Conservation (phyloP, 2,888 invertebrate species). For the Brassicogethes aeneus region DNA sequence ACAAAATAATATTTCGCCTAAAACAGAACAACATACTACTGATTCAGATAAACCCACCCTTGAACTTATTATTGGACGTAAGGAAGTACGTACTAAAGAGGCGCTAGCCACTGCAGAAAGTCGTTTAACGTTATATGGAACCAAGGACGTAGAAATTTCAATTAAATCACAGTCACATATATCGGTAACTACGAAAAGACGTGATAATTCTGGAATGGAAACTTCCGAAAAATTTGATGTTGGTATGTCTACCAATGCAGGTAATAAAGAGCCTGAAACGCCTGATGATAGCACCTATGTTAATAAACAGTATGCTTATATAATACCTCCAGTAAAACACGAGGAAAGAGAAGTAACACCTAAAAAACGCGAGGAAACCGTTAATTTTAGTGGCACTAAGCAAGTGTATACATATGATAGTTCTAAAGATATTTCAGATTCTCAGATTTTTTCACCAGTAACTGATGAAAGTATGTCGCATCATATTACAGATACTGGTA, state of each 20-base stretch:
- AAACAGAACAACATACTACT: constrained; percentile 14
- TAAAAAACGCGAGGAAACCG: constrained; percentile 43
- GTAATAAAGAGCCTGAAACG: constrained; percentile 32
- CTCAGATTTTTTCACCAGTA: constrained; percentile 34
- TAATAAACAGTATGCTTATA: constrained; percentile 33
- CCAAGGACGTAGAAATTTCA: constrained; percentile 47
- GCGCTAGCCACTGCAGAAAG: constrained; percentile 46
- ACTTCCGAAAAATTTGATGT: constrained; percentile 43
- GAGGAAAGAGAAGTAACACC: constrained; percentile 26
- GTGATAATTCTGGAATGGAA: constrained; percentile 40
- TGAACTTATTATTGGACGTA: constrained; percentile 45
- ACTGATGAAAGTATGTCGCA: constrained; percentile 46
- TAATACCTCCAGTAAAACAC: constrained; percentile 32
- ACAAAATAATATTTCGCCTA: constrained; percentile 30
- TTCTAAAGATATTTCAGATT: constrained; percentile 18
- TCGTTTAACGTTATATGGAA: constrained; percentile 44
- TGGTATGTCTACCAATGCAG: constrained; percentile 40
- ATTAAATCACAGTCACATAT: constrained; percentile 47
- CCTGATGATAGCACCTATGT: constrained; percentile 19
- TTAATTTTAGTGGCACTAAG: constrained; percentile 45
- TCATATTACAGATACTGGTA: constrained; percentile 47
- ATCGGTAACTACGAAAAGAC: constrained; percentile 40
- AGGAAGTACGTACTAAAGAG: constrained; percentile 45
- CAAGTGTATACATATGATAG: constrained; percentile 44
- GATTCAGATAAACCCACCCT: constrained; percentile 33